Percentiles rank a stretch among this genome's conserved stretches.
Conservation (phyloP, 2,113 vertebrate genomes). For the Parus major region DNA sequence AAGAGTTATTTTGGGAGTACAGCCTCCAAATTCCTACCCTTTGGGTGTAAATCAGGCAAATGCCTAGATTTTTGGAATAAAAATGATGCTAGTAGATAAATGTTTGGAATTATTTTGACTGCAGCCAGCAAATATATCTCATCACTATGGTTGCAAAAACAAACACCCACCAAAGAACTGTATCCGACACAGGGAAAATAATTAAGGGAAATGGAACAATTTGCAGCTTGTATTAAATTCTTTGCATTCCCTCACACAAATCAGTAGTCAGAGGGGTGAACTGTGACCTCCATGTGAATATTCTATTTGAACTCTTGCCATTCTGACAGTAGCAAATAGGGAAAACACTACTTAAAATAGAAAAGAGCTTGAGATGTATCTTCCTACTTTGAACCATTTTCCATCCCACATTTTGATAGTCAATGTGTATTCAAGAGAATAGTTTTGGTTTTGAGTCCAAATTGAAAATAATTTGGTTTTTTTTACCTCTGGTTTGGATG, state of each 20-base stretch:
- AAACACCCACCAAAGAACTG: conserved; percentile 52
- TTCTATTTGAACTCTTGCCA: background rate
- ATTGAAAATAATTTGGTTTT: background rate
- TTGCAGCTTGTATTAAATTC: conserved; percentile 36
- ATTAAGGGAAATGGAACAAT: conserved; percentile 57
- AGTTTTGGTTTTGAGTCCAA: background rate
- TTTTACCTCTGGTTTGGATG: background rate
- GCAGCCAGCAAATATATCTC: conserved; percentile 54
- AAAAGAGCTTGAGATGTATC: background rate
- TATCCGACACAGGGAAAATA: conserved; percentile 36
- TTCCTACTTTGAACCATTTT: background rate
- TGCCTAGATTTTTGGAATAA: background rate
- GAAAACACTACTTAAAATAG: background rate
- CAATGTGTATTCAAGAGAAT: background rate
- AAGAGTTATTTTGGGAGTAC: background rate
- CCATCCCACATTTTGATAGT: background rate
- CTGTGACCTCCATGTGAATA: background rate
- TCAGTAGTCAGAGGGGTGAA: background rate
- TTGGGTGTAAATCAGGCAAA: conserved; percentile 45
- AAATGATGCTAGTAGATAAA: conserved; percentile 49
- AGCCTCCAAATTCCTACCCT: background rate
- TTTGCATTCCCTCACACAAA: background rate
- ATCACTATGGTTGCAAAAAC: conserved; percentile 68
- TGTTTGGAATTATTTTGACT: conserved; percentile 56
- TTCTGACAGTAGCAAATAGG: background rate